Base-by-base conservation (phyloP, 1,140 invertebrate species). In the Spodoptera litura region DNA sequence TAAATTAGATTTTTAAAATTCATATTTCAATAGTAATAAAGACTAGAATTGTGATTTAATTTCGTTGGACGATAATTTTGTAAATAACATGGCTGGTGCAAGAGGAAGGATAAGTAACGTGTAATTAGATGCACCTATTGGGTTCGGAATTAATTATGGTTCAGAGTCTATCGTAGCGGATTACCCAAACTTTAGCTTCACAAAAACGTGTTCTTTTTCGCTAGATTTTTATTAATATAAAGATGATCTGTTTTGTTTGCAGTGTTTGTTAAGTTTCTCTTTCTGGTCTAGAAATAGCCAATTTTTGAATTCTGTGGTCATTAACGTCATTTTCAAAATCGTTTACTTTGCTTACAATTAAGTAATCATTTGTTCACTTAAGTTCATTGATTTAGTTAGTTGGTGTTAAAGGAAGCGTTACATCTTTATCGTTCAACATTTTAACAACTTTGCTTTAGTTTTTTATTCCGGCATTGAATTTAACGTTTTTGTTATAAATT, bases 71-170 rank as follows among this genome's bases (percentile, higher is more conserved):
- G 31, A 56, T 76, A 55, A 64, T 66, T 77, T 77, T 58, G 62
- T 77, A 25, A 76, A 77, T 66, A 66, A 68, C 62, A 44, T 44
- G 25, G 44, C 52, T 76, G 74, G 72, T 81, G 51, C 58, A 81
- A 78, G 59, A 81, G 79, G 79, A 81, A 78, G 79, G 68, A 78
- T 78, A 77, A 79, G 62, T 55, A 75, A 74, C 76, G 61, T 80
- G 44, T 81, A 81, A 85, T 83, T 83, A 82, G 61, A 73, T 74
- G 61, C 78, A 78, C 75, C 76, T 80, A 78, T 74, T 76, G 78
- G 72, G 76, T 20, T 62, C 49, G 55, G 62, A 52, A 68, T 13
- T 68, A 78, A 83, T 83, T 59, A 25, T 51, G 35, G 71, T 59
- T 56, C 31, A 56, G 27, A 64, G 13, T 52, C 66, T 58, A 77